Conservation (phyloP, 37 sponge, comb jelly and placozoan species). For the Haliclona indistincta region DNA sequence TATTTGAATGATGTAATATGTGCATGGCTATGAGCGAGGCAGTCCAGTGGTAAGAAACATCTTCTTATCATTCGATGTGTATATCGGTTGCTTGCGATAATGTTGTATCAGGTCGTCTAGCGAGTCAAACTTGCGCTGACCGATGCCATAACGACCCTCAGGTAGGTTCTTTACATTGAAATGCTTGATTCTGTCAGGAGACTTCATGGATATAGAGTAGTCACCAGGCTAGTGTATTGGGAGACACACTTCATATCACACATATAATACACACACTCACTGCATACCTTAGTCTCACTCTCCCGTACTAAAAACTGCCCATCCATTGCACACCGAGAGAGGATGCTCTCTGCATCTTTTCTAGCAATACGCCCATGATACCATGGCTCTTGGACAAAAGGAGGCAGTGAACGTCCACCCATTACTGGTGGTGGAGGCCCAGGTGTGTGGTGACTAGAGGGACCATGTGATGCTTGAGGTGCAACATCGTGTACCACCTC, state of each 20-base stretch:
- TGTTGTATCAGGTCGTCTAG: slow-evolving; percentile 91
- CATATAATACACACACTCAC: slow-evolving; percentile 4
- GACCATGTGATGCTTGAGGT: slow-evolving; percentile 28
- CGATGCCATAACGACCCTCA: slow-evolving; percentile 82
- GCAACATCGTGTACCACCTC: slow-evolving; percentile 65
- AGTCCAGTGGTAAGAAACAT: slow-evolving; percentile 71
- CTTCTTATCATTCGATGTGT: slow-evolving; percentile 77
- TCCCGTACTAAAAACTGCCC: slow-evolving; percentile 92
- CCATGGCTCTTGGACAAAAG: slow-evolving; percentile 72
- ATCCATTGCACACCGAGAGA: slow-evolving; percentile 50
- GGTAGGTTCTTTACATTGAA: slow-evolving; percentile 83
- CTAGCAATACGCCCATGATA: slow-evolving; percentile 83
- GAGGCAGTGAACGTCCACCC: slow-evolving; percentile 6
- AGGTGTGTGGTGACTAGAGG: background rate
- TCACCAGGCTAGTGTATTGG: slow-evolving; percentile 74
- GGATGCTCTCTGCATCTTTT: slow-evolving; percentile 63
- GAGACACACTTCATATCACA: background rate
- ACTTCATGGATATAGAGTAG: slow-evolving; percentile 93
- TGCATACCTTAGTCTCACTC: slow-evolving; percentile 84
- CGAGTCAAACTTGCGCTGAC: slow-evolving; percentile 84
- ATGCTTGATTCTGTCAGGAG: slow-evolving; percentile 90
- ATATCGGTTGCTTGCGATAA: slow-evolving; percentile 87
- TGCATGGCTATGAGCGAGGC: slow-evolving; percentile 15
- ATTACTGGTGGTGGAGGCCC: background rate
- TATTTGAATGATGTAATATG: background rate